These are phyloP conservation scores for Mirza zaza DNA, from an alignment of 2,113 vertebrate genomes.

Conservation along the genomic window DNA sequence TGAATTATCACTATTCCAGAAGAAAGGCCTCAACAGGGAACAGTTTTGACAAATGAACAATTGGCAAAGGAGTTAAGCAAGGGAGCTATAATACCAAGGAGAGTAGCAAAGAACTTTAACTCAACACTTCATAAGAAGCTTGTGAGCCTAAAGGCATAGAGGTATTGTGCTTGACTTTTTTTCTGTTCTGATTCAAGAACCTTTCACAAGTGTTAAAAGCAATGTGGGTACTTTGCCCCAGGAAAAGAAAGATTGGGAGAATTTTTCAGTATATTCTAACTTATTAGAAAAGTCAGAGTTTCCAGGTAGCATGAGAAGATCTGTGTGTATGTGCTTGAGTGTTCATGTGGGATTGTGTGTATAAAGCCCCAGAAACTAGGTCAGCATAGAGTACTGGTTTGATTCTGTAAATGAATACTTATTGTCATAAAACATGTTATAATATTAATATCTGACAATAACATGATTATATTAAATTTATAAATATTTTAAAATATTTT, in stretches of 20 bases:
- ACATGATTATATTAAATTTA: not conserved
- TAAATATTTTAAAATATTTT: not conserved
- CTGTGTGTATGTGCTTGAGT: not conserved
- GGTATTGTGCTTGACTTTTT: not conserved
- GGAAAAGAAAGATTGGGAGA: not conserved
- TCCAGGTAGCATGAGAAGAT: not conserved
- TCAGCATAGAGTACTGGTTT: not conserved
- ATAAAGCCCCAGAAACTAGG: not conserved
- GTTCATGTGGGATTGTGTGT: fast-evolving
- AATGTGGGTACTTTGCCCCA: not conserved
- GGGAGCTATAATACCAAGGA: not conserved
- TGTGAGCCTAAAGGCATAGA: not conserved
- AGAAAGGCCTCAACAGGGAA: not conserved
- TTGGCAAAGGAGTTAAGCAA: not conserved
- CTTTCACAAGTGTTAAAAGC: not conserved
- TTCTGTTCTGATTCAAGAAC: not conserved
- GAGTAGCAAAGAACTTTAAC: not conserved
- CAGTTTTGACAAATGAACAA: not conserved
- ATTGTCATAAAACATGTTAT: not conserved
- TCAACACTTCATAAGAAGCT: not conserved
- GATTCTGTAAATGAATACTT: not conserved
- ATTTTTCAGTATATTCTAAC: not conserved
- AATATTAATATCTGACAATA: not conserved
- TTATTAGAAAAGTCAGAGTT: not conserved
- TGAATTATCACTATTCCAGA: not conserved